A percentile compares a stretch with the other conserved stretches of the same genome.
These are phyloP conservation scores for Drosophila nr. medialis DNA, from an alignment of 2,888 invertebrate species.

Conservation along the genomic window DNA sequence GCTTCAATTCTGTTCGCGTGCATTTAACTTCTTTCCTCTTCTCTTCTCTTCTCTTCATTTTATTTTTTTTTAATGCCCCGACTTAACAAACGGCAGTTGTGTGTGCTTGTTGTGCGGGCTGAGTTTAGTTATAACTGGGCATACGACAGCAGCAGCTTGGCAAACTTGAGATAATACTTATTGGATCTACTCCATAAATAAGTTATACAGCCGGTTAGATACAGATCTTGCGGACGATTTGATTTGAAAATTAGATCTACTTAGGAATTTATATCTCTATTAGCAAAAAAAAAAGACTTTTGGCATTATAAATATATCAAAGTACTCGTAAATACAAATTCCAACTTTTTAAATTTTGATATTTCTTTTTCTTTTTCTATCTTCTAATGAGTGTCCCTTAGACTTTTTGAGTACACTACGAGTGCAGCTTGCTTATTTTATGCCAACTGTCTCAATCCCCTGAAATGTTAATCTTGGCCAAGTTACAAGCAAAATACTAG, in stretches of 20 bases:
- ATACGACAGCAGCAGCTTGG: background rate
- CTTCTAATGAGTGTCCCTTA: background rate
- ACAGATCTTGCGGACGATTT: background rate
- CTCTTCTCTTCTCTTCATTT: background rate
- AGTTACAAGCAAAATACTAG: conserved; percentile 69
- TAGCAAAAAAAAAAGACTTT: background rate
- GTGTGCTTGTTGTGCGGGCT: conserved; percentile 3
- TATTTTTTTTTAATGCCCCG: background rate
- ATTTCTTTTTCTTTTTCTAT: background rate
- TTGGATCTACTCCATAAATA: background rate
- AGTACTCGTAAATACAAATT: background rate
- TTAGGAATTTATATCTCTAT: background rate
- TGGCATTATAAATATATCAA: background rate
- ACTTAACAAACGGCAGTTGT: conserved; percentile 28
- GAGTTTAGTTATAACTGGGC: background rate
- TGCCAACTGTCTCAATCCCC: conserved; percentile 27
- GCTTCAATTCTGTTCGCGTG: conserved; percentile 31
- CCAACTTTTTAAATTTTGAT: background rate
- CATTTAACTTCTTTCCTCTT: conserved; percentile 24
- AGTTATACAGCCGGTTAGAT: background rate
- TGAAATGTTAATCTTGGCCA: conserved; percentile 56
- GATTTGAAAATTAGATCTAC: background rate
- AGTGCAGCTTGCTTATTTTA: conserved; percentile 35
- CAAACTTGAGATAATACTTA: background rate
- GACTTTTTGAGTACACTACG: conserved; percentile 9